Evolutionary conservation across 2,113 vertebrate genomes (phyloP).

Genomic region (Macaca mulatta): DNA sequence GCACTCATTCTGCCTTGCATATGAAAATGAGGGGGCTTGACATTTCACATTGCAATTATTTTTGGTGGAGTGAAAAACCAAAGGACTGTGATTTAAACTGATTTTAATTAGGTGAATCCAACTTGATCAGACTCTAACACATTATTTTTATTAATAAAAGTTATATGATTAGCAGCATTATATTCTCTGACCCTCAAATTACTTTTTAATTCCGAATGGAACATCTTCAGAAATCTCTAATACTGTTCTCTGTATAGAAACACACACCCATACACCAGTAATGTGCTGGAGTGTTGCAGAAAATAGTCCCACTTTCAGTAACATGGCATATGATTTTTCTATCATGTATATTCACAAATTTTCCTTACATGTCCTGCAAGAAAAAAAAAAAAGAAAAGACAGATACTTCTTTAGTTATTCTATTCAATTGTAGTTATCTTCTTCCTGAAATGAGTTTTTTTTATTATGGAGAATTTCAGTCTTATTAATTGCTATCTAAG

Average conservation of each 20-base stretch:
- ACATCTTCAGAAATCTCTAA: conserved; percentile 51
- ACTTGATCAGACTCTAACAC: conserved; percentile 27
- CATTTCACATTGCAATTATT: background rate
- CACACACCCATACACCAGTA: background rate
- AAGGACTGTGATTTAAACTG: conserved; percentile 9
- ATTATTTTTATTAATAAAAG: conserved; percentile 48
- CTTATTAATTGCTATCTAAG: conserved; percentile 55
- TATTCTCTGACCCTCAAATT: conserved; percentile 18
- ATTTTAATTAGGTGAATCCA: conserved; percentile 64
- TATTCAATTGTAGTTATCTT: conserved; percentile 35
- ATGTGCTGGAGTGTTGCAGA: background rate
- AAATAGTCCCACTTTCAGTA: background rate
- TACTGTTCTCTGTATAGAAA: background rate
- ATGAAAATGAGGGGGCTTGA: background rate
- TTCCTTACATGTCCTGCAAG: background rate
- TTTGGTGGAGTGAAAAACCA: background rate
- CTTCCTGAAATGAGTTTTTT: background rate
- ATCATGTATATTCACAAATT: background rate
- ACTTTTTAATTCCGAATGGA: conserved; percentile 45
- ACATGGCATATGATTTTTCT: conserved; percentile 9
- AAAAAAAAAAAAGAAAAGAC: background rate
- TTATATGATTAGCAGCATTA: conserved; percentile 34
- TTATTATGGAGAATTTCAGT: background rate
- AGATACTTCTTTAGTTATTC: conserved; percentile 31
- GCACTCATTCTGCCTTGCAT: background rate